A percentile compares a stretch with the other conserved stretches of the same genome.
These are phyloP conservation scores for Heteromyza rotundicornis DNA, from an alignment of 2,888 invertebrate species.

Conservation along the genomic window DNA sequence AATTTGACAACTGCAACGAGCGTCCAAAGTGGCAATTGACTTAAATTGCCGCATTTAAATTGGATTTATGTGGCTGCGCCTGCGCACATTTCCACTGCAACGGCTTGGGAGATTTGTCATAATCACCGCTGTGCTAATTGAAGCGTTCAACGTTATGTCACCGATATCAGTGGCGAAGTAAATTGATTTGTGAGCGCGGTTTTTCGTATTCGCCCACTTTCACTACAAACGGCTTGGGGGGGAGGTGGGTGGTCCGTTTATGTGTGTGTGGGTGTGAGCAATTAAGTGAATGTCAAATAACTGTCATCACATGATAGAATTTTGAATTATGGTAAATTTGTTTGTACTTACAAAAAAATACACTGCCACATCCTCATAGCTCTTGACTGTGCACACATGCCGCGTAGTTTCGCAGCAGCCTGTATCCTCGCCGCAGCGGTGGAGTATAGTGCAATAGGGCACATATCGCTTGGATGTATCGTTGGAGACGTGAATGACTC, in stretches of 20 bases:
- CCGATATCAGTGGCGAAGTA: too few relatives aligned
- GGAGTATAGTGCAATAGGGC: slow-evolving; percentile 84
- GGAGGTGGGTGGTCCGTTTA: too few relatives aligned
- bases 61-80: too few relatives aligned
- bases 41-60: too few relatives aligned
- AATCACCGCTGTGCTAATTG: too few relatives aligned
- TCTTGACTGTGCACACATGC: slow-evolving; percentile 77
- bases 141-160: too few relatives aligned
- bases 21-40: too few relatives aligned
- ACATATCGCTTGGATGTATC: slow-evolving; percentile 72
- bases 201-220: background rate
- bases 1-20: too few relatives aligned
- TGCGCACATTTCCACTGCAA: too few relatives aligned
- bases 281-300: background rate
- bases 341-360: slow-evolving; percentile 50
- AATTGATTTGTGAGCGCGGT: background rate
- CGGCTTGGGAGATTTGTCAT: too few relatives aligned
- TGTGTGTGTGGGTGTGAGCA: background rate
- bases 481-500: slow-evolving; percentile 48
- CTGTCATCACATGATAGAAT: slow-evolving; percentile 13
- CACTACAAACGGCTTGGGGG: background rate
- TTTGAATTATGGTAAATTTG: background rate
- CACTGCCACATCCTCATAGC: slow-evolving; percentile 60
- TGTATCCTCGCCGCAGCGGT: slow-evolving; percentile 84
- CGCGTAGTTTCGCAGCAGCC: slow-evolving; percentile 81